Base-by-base conservation (phyloP, 1,140 invertebrate genomes). In the Sarcophaga bullata region DNA sequence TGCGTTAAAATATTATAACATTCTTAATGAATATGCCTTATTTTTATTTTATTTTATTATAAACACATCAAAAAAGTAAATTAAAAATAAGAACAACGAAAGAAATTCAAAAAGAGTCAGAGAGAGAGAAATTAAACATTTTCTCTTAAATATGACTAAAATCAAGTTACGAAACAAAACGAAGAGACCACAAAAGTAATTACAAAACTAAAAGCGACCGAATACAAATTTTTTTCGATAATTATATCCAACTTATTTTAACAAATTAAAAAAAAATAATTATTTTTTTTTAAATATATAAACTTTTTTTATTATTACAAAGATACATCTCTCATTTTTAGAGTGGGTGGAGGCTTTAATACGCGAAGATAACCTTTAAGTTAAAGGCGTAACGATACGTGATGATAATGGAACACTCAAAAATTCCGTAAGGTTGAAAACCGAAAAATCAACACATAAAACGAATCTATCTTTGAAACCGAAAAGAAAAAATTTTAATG, bases 301-400 rank as follows among this genome's bases (percentile, higher is more conserved):
- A 2, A 37, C 4, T 37, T 37, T 37, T 37, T 2, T 37, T 25
- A 72, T 72, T 25, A 72, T 25, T 25, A 49, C 73, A 49, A 15
- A 17, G 6, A 17, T 8, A 52, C n/a, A 19, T 78, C 48, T 50
- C 48, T 19, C 17, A 19, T 10, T 73, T 73, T 48, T 11, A 50
- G 75, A 78, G 75, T 78, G 75, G 75, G 75, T 52, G 75, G 75
- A 78, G 75, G 75, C 17, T 68, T 68, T 68, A 68, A 68, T 68
- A 19, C 62, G n/a, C 73, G 48, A 76, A 76, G 47, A 78, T 78
- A 78, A 78, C 75, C 75, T 78, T 78, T 78, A 50, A 78, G 48
- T 78, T 78, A 78, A 78, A 78, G 75, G 75, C 75, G 75, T 78
- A 78, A 52, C 75, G 75, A 50, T 52, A 78, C 75, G 13, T 47